Base-by-base conservation (phyloP, 2,113 vertebrate genomes). In the Sinocyclocheilus maitianheensis region DNA sequence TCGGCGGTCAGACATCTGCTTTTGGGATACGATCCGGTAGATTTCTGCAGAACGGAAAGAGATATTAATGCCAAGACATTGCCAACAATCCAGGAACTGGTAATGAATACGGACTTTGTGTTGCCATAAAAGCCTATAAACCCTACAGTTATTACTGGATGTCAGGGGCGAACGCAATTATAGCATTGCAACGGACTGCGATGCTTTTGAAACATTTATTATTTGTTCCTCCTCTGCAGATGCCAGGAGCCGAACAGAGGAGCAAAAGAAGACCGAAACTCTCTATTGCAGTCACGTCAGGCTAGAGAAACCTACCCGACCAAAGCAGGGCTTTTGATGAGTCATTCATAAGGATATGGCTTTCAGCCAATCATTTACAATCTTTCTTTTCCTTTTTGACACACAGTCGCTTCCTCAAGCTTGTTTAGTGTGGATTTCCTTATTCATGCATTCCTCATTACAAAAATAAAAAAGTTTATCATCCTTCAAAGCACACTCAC, bases 1-100 rank as follows among this genome's bases (percentile, higher is more conserved):
- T 88, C 96, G 97, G 88, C 97, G 97, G 95, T 99, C 97, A 1
- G 98, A 98, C 97, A 99, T 99, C 93, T 99, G 98, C 95, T 99
- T 99, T 96, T 99, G 97, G 86, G 98, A 99, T 88, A 99, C 98
- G 85, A 99, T 99, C 51, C 97, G 97, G 90, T 99, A 99, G 90
- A 99, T 99, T 94, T 99, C 98, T 99, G 94, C n/a, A 91, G 89
- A 86, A 4, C 71, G 16, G 90, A 84, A 87, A 55, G 14, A 75
- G 11, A 88, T 88, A 86, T 78, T n/a, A 10, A 46, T 9, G 46
- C 55, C 40, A 0, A 65, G 14, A 37, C 12, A n/a, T 3, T 13
- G 48, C 48, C 48, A 79, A 78, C 53, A 5, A 55, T 77, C 16
- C 51, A 53, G 9, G 12, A 79, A 37, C 18, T 60, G 24, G 48